Conservation (phyloP, 1,140 invertebrate genomes). For the Tetramorium simillimum region DNA sequence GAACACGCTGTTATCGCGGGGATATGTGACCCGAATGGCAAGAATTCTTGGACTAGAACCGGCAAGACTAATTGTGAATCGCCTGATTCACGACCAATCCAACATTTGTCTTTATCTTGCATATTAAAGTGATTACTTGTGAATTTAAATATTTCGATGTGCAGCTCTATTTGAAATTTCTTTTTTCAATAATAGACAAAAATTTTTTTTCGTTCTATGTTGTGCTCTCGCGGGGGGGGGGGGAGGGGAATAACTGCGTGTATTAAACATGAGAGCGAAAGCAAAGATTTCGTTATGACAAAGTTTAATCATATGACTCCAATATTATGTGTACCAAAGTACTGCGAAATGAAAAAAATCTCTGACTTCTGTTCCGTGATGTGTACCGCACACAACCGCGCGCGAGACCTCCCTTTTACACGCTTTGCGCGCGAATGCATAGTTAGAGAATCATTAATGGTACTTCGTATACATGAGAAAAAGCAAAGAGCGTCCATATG, state of each 20-base stretch:
- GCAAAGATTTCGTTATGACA: background rate
- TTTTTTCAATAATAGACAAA: background rate
- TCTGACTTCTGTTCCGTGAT: background rate
- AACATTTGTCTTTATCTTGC: background rate
- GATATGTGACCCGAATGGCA: background rate
- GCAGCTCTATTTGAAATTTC: background rate
- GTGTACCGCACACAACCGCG: background rate
- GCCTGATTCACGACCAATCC: background rate
- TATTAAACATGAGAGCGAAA: background rate
- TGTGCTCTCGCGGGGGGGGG: background rate
- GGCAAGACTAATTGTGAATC: background rate
- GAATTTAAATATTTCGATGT: background rate
- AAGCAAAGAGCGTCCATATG: slow-evolving; percentile 4
- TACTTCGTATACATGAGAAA: background rate
- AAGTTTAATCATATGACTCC: slow-evolving; percentile 22
- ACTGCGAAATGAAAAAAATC: slow-evolving; percentile 3
- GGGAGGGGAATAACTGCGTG: background rate
- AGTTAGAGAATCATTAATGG: slow-evolving; percentile 25
- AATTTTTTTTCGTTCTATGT: background rate
- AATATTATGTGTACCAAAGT: slow-evolving; percentile 31
- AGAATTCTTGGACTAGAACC: background rate
- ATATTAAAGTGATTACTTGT: background rate
- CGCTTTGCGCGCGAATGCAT: slow-evolving; percentile 4
- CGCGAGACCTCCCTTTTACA: background rate
- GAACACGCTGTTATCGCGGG: background rate